Percentiles rank a stretch among this genome's conserved stretches.
Conservation (phyloP, 2,113 vertebrate genomes). For the Percina caprodes region DNA sequence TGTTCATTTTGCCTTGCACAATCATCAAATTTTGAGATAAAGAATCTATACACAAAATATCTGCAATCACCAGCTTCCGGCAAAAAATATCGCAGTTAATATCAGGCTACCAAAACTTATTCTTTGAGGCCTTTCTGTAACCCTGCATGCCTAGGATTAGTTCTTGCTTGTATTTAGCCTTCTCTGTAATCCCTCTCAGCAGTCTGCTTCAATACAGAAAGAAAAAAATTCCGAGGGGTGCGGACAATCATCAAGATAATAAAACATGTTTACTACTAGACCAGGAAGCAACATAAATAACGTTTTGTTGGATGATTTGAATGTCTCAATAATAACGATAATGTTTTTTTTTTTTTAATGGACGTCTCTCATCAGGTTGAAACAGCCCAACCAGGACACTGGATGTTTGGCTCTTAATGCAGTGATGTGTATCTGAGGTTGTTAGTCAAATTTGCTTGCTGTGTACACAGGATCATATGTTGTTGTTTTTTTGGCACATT, state of each 20-base stretch:
- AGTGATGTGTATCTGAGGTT: not conserved
- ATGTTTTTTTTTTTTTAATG: constrained; percentile 6
- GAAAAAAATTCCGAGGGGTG: constrained; percentile 49
- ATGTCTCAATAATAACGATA: constrained; percentile 27
- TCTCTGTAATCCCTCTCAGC: constrained; percentile 65
- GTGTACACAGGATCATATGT: not conserved
- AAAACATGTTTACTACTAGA: constrained; percentile 42
- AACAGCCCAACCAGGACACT: not conserved
- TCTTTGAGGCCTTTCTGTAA: constrained; percentile 53
- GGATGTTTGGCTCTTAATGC: constrained; percentile 17
- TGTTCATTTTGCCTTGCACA: not conserved
- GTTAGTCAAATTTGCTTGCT: not conserved
- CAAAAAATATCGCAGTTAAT: not conserved
- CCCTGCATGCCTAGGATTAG: constrained; percentile 65
- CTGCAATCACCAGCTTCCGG: constrained; percentile 8
- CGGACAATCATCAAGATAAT: constrained; percentile 46
- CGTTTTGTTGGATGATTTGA: constrained; percentile 39
- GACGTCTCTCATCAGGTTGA: constrained; percentile 1
- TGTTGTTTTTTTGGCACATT: constrained; percentile 5
- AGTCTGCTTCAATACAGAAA: constrained; percentile 56
- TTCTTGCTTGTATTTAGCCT: constrained; percentile 63
- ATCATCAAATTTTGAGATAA: constrained; percentile 30
- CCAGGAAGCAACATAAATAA: constrained; percentile 43
- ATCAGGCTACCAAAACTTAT: constrained; percentile 32
- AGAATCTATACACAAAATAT: constrained; percentile 11